phyloP scores from a whole-genome alignment of 1,140 invertebrate genomes.

The Dufourea novaeangliae region DNA sequence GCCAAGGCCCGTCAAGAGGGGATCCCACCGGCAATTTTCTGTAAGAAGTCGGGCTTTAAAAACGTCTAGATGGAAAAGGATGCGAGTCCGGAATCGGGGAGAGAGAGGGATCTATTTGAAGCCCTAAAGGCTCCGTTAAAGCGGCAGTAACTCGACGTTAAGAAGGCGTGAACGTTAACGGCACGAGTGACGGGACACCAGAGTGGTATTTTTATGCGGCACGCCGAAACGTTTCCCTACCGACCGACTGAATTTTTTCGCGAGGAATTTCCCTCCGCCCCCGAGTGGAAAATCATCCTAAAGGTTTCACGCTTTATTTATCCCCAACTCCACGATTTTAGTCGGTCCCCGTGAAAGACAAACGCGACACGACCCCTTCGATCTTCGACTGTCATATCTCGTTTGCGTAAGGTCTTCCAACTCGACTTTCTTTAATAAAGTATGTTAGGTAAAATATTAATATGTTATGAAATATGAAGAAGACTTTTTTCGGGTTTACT shows the following conservation, averaged over 20 bases:
- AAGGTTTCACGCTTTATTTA: conserved; percentile 2
- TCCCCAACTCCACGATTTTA: neutral
- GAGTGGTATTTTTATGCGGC: conserved; percentile 75
- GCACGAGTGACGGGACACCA: conserved; percentile 41
- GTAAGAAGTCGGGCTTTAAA: conserved; percentile 53
- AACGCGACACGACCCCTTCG: neutral
- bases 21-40: conserved; percentile 28
- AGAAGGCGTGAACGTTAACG: conserved; percentile 68
- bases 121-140: conserved; percentile 79
- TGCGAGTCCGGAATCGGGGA: conserved; percentile 32
- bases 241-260: conserved; percentile 51
- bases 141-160: conserved; percentile 76
- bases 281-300: too few relatives aligned
- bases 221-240: conserved; percentile 60
- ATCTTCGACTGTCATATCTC: too few relatives aligned
- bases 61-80: conserved; percentile 56
- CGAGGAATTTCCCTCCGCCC: conserved; percentile 28
- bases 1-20: conserved; percentile 44
- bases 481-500: too few relatives aligned
- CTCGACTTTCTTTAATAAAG: too few relatives aligned
- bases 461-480: too few relatives aligned
- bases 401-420: too few relatives aligned
- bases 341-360: conserved; percentile 6
- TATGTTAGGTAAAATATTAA: too few relatives aligned
- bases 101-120: conserved; percentile 74